phyloP scores from a whole-genome alignment of 1,140 invertebrate species.

The Tetranychus cinnabarinus region DNA sequence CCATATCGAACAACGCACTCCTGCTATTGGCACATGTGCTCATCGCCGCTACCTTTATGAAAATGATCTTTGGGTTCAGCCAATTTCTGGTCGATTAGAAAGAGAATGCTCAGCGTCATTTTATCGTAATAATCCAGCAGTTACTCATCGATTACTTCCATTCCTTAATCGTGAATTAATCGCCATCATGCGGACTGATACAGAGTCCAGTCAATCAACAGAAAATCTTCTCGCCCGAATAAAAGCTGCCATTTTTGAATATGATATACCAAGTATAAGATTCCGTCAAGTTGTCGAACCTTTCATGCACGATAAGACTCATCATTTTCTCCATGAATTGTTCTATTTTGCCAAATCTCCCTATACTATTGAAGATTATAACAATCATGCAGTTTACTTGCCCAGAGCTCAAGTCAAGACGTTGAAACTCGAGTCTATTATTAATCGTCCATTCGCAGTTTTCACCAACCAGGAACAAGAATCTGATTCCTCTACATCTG shows the following conservation, averaged over 20 bases:
- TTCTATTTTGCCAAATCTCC: conserved; percentile 59
- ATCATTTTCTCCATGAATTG: conserved; percentile 70
- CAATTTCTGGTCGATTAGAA: conserved; percentile 31
- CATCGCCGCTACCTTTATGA: conserved; percentile 43
- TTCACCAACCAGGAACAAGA: conserved; percentile 2
- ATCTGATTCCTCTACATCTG: conserved; percentile 5
- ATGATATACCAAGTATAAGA: conserved; percentile 42
- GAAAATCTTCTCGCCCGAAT: conserved; percentile 35
- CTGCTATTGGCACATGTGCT: conserved; percentile 18
- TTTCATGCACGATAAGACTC: conserved; percentile 20
- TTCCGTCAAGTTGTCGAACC: conserved; percentile 33
- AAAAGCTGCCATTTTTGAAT: conserved; percentile 37
- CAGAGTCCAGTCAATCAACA: conserved; percentile 15
- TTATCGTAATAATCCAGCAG: conserved; percentile 43
- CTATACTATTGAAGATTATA: conserved; percentile 47
- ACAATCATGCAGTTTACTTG: conserved; percentile 21
- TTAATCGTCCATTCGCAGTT: background rate
- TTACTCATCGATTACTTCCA: conserved; percentile 50
- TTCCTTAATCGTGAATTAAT: conserved; percentile 68
- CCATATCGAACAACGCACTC: conserved; percentile 13
- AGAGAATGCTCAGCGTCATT: conserved; percentile 47
- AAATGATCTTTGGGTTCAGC: conserved; percentile 43
- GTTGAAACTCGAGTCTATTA: background rate
- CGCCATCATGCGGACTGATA: conserved; percentile 29
- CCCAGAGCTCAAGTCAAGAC: conserved; percentile 1